A percentile compares a stretch with the other conserved stretches of the same genome.
These are phyloP conservation scores for Etia nguti DNA, from an alignment of 2,113 vertebrate species.

Conservation along the genomic window DNA sequence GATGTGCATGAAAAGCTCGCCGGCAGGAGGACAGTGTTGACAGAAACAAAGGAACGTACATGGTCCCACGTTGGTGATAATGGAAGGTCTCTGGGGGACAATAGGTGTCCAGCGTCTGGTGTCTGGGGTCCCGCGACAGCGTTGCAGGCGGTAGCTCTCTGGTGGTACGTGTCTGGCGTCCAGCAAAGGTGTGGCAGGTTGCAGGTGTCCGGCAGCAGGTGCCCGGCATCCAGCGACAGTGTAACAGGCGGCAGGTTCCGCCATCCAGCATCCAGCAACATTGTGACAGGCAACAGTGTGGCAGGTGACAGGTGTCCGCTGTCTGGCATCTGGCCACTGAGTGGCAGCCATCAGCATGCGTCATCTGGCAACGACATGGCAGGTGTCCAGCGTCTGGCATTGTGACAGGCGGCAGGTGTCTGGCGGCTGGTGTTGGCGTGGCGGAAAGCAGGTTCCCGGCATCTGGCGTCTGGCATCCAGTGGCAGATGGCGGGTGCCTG, in stretches of 20 bases:
- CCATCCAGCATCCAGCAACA: background rate
- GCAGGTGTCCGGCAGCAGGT: background rate
- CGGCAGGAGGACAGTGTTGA: background rate
- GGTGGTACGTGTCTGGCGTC: too few relatives aligned
- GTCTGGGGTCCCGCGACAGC: rapidly evolving
- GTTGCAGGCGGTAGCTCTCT: too few relatives aligned
- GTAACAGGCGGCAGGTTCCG: background rate
- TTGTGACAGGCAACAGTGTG: background rate
- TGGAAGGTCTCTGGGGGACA: rapidly evolving
- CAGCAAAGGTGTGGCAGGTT: background rate
- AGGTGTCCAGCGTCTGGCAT: background rate
- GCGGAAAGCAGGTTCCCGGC: too few relatives aligned
- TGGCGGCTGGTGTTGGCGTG: too few relatives aligned
- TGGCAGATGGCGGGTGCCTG: too few relatives aligned
- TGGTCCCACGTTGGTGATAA: background rate
- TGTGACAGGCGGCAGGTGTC: too few relatives aligned
- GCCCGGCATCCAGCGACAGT: rapidly evolving
- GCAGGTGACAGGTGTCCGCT: background rate
- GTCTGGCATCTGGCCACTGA: background rate
- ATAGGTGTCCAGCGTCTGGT: background rate
- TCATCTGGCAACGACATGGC: rapidly evolving
- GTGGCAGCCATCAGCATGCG: too few relatives aligned
- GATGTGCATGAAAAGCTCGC: background rate
- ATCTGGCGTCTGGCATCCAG: too few relatives aligned
- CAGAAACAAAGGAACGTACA: background rate